Evolutionary conservation across 2,888 invertebrate genomes (phyloP).

Genomic region (Campoplex nolae): DNA sequence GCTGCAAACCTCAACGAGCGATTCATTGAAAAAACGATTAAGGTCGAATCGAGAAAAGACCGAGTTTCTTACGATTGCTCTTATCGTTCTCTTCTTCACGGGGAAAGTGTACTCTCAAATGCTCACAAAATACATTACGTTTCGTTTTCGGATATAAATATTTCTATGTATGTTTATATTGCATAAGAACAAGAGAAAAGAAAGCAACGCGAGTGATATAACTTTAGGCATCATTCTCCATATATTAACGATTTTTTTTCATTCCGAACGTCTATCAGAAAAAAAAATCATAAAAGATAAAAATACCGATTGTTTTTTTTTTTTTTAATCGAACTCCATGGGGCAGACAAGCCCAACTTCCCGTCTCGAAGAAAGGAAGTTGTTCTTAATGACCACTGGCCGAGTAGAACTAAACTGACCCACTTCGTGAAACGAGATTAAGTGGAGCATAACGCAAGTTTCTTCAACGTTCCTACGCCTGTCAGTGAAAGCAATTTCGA

Average conservation of each 20-base stretch:
- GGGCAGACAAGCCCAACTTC: constrained; percentile 37
- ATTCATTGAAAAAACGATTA: constrained; percentile 49
- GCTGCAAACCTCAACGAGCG: constrained; percentile 15
- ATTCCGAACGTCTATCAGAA: not conserved
- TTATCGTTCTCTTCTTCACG: constrained; percentile 43
- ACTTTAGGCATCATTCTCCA: constrained; percentile 16
- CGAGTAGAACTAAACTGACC: constrained; percentile 67
- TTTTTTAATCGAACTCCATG: constrained; percentile 8
- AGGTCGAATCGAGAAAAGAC: constrained; percentile 16
- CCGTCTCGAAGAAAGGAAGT: constrained; percentile 58
- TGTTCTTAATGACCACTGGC: constrained; percentile 64
- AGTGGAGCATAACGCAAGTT: constrained; percentile 70
- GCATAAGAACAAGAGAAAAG: constrained; percentile 45
- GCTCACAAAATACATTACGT: constrained; percentile 3
- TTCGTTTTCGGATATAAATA: not conserved
- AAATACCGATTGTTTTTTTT: constrained; percentile 10
- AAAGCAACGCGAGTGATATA: constrained; percentile 34
- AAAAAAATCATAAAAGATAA: not conserved
- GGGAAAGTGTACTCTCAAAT: constrained; percentile 31
- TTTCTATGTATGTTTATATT: constrained; percentile 3
- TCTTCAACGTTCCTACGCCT: constrained; percentile 46
- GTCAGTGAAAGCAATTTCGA: constrained; percentile 66
- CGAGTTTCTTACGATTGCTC: constrained; percentile 20
- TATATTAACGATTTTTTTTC: not conserved
- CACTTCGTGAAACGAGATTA: constrained; percentile 70